Conservation (phyloP, 1,140 invertebrate genomes). For the Drosophila arizonae region DNA sequence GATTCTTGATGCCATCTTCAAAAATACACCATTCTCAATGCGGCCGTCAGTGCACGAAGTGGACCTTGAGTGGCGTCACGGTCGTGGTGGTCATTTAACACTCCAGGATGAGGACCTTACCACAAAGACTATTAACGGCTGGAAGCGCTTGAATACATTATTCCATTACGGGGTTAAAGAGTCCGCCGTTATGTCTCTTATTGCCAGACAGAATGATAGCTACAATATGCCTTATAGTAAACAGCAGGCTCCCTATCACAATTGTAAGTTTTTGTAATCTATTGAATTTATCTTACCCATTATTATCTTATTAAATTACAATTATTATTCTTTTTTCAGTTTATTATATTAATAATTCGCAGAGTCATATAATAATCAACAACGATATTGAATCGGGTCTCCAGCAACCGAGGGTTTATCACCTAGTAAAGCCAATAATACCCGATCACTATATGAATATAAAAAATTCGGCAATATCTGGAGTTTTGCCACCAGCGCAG, state of each 20-base stretch:
- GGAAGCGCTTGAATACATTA: constrained; percentile 95
- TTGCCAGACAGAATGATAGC: constrained; percentile 93
- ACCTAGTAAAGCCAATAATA: constrained; percentile 91
- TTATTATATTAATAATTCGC: constrained; percentile 85
- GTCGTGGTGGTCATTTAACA: constrained; percentile 94
- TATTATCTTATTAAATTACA: background rate
- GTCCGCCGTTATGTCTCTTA: constrained; percentile 96
- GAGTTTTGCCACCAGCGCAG: constrained; percentile 40
- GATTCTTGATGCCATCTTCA: constrained; percentile 98
- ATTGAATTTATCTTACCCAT: too few relatives aligned
- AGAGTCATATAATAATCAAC: constrained; percentile 90
- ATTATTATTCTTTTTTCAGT: constrained; percentile 47
- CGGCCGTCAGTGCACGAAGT: constrained; percentile 96
- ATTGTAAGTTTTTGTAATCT: constrained; percentile 84
- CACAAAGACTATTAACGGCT: constrained; percentile 93
- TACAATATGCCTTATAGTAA: constrained; percentile 89
- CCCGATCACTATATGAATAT: constrained; percentile 82
- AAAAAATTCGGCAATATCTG: constrained; percentile 80
- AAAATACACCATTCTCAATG: constrained; percentile 96
- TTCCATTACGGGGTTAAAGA: constrained; percentile 97
- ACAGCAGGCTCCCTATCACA: constrained; percentile 90
- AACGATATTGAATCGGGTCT: constrained; percentile 88
- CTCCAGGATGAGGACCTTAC: constrained; percentile 97
- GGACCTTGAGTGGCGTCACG: constrained; percentile 96
- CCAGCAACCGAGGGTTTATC: constrained; percentile 86